Evolutionary conservation across 2,797 vertebrate genomes (phyloP), one percentile per base, ranked within the genome.

Genomic region (Potorous gilbertii): DNA sequence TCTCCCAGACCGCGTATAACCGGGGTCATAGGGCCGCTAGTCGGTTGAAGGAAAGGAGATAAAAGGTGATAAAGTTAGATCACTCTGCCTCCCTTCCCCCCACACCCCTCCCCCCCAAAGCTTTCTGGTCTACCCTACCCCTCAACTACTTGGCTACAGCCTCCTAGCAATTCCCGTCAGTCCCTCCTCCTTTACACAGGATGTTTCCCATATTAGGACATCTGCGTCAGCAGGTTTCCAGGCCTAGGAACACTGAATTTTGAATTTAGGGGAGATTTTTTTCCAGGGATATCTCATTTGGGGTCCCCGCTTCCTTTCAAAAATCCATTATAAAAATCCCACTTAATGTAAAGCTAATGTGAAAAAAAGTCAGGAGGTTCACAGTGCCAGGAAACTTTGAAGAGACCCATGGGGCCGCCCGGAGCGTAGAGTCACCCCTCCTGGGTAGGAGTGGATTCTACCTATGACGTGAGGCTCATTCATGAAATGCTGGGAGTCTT

Each of bases 131-230:
- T 93, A 96, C 95, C 94, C 95, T 87, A 95, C 94, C 95, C 96
- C 97, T 97, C 98, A 96, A 96, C 98, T 97, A 96, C 98, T 98
- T 99, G 98, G 98, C 98, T 98, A 96, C 98, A 97, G 98, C 98
- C 97, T 3, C 98, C 59, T 93, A 98, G 98, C 98, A 97, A 96
- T 99, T 99, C 98, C 98, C 98, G 99, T 98, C 98, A 99, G 97
- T 98, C 98, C 98, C 98, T 92, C 98, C 99, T 99, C 96, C 98
- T 98, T 59, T 98, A 96, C 97, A 99, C 99, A 99, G 99, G 99
- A 99, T 99, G 99, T 99, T 99, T 98, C 94, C 99, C 99, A 99
- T 99, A 99, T 99, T 98, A 99, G 99, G 99, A 98, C 98, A 99
- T 99, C 99, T 98, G 99, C 99, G 99, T 99, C 98, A 98, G 98